Percentiles rank a stretch among this genome's conserved stretches.
Conservation (phyloP, 2,797 vertebrate species). For the Pipistrellus pipistrellus region DNA sequence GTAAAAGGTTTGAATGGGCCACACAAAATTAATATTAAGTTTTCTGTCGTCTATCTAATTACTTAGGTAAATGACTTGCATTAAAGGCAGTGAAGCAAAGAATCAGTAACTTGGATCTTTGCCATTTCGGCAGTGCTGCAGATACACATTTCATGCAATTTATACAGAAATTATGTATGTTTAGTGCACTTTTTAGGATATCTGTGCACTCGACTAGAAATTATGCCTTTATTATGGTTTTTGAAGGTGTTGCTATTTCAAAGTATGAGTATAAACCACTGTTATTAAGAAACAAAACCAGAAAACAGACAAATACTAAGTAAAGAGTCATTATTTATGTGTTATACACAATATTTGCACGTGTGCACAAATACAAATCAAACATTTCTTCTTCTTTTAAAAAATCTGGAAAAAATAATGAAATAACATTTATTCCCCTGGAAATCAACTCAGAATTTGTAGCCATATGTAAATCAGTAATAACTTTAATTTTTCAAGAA, state of each 20-base stretch:
- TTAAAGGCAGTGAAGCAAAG: slow-evolving; percentile 86
- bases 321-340: slow-evolving; percentile 35
- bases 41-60: slow-evolving; percentile 85
- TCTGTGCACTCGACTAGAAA: slow-evolving; percentile 85
- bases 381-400: slow-evolving; percentile 43
- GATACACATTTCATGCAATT: slow-evolving; percentile 78
- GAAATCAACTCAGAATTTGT: slow-evolving; percentile 37
- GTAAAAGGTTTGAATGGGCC: slow-evolving; percentile 73
- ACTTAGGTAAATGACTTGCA: slow-evolving; percentile 86
- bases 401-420: slow-evolving; percentile 39
- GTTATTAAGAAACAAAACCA: slow-evolving; percentile 76
- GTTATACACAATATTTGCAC: slow-evolving; percentile 55
- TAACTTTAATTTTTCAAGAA: slow-evolving; percentile 38
- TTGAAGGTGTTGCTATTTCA: slow-evolving; percentile 81
- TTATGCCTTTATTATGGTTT: slow-evolving; percentile 85
- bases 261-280: slow-evolving; percentile 72
- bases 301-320: slow-evolving; percentile 54
- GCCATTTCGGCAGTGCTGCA: slow-evolving; percentile 79
- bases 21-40: slow-evolving; percentile 86
- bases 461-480: background rate
- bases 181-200: slow-evolving; percentile 74
- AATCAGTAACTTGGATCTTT: slow-evolving; percentile 81
- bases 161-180: slow-evolving; percentile 81
- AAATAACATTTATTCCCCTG: slow-evolving; percentile 42
- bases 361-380: background rate